Conservation (phyloP, 1,140 invertebrate genomes). For the Drosophila nasuta region DNA sequence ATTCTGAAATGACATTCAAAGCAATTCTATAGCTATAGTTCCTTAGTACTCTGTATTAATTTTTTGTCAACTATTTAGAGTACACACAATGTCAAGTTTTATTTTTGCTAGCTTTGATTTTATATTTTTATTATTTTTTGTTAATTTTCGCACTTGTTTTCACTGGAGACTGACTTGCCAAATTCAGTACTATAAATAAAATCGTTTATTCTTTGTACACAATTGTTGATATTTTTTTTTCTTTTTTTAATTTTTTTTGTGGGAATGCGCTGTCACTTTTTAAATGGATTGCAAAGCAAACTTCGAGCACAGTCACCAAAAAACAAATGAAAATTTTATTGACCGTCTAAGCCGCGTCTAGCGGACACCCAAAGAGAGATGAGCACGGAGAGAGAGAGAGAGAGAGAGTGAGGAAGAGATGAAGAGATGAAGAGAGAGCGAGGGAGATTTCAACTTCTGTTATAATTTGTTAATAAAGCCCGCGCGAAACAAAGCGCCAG, state of each 20-base stretch:
- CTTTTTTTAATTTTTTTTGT: no score
- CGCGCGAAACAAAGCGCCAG: conserved; percentile 78
- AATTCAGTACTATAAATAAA: conserved; percentile 15
- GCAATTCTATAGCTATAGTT: no score
- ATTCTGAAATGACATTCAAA: no score
- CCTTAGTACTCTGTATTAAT: conserved; percentile 1
- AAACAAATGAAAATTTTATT: conserved; percentile 28
- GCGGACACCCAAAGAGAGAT: conserved; percentile 1
- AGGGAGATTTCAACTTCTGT: conserved; percentile 25
- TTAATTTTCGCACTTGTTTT: conserved; percentile 32
- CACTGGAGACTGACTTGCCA: conserved; percentile 34
- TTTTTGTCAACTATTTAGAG: background rate
- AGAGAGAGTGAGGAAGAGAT: background rate
- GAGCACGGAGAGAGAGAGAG: background rate
- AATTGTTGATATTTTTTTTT: conserved; percentile 39
- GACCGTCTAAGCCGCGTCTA: conserved; percentile 33
- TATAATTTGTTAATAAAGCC: conserved; percentile 74
- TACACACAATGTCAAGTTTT: background rate
- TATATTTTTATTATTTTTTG: no score
- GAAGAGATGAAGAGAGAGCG: background rate
- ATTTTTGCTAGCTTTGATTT: conserved; percentile 17
- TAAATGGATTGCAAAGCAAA: conserved; percentile 35
- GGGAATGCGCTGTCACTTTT: conserved; percentile 31
- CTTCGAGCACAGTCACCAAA: conserved; percentile 22
- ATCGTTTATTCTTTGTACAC: conserved; percentile 47